Conservation (phyloP, 2,888 invertebrate genomes). For the Rugalucina vietnamica region DNA sequence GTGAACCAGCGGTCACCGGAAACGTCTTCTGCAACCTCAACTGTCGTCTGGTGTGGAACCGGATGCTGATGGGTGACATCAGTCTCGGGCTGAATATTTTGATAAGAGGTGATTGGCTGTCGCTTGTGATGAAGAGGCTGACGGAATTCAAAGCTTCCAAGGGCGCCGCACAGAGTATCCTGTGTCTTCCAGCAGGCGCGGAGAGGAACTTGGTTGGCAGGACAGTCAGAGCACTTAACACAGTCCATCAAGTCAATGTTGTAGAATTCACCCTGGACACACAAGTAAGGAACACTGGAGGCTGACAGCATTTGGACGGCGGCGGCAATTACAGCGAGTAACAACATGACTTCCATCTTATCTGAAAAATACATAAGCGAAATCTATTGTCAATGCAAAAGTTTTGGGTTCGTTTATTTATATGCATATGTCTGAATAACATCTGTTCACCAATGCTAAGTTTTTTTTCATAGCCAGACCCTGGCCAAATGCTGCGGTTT, state of each 20-base stretch:
- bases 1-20: constrained; percentile 54
- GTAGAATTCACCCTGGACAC: constrained; percentile 30
- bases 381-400: no score
- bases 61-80: constrained; percentile 4
- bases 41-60: constrained; percentile 26
- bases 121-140: background rate
- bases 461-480: no score
- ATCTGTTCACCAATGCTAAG: no score
- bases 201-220: constrained; percentile 28
- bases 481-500: no score
- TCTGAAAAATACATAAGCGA: background rate
- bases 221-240: constrained; percentile 37
- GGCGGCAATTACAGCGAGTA: background rate
- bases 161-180: constrained; percentile 46
- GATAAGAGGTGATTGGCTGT: background rate
- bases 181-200: constrained; percentile 29
- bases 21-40: constrained; percentile 10
- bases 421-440: no score
- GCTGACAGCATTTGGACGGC: background rate
- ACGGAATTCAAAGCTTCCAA: constrained; percentile 43
- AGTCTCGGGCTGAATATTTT: background rate
- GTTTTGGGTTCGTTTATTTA: no score
- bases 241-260: constrained; percentile 17
- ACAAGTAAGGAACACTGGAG: background rate
- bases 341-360: background rate